phyloP scores from a whole-genome alignment of 2,797 vertebrate species.

The Phrynocephalus vlangalii region DNA sequence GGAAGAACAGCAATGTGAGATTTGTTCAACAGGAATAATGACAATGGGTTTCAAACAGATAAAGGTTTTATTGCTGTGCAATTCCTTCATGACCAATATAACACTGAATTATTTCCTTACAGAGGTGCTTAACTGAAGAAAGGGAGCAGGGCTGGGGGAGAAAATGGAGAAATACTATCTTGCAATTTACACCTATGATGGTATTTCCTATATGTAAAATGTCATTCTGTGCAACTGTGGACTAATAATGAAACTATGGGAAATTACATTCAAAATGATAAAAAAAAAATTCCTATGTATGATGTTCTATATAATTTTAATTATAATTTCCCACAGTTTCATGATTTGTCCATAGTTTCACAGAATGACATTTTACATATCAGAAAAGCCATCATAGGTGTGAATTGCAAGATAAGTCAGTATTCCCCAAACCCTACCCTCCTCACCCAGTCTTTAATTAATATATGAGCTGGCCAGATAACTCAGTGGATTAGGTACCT shows the following conservation, averaged over 20 bases:
- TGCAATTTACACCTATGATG: neutral
- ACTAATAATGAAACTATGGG: neutral
- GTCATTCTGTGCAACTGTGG: neutral
- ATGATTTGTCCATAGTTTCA: neutral
- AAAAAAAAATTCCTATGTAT: neutral
- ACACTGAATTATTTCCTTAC: neutral
- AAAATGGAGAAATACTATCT: neutral
- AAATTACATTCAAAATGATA: neutral
- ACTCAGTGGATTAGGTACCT: too few species aligned
- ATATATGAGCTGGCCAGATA: neutral
- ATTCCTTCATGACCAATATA: neutral
- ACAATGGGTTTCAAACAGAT: constrained; percentile 35
- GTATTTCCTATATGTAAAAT: neutral
- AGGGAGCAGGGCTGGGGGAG: too few species aligned
- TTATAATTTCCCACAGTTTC: neutral
- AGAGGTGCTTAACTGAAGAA: neutral
- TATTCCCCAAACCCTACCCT: neutral
- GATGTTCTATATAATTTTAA: neutral
- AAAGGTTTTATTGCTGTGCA: neutral
- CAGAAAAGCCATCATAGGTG: neutral
- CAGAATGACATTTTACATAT: neutral
- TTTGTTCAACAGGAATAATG: constrained; percentile 25
- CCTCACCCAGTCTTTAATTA: neutral
- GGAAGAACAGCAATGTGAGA: constrained; percentile 15
- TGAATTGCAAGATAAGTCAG: neutral